Base-by-base conservation (phyloP, 2,797 vertebrate genomes). In the Enteromius trimaculatus region DNA sequence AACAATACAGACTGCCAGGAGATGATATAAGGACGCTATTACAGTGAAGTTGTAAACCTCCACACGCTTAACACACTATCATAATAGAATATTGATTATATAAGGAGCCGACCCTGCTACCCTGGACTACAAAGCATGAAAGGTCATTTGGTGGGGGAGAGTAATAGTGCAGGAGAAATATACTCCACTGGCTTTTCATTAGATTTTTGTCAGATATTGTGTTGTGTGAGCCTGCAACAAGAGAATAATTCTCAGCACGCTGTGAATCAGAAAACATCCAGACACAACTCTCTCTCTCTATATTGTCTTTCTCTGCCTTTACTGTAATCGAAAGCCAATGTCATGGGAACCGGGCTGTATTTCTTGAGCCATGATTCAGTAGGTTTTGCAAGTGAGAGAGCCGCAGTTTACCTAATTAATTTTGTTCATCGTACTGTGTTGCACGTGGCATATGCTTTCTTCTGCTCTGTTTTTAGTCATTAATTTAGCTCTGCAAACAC, bases 81-180 rank as follows among this genome's bases (percentile, higher is more conserved):
- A 65, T 97, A 98, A 98, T 97, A 96, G 94, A 96, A 96, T 99
- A 98, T 97, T 97, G 97, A 99, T 98, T 97, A 95, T 95, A 94
- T 94, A 94, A 94, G 95, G 95, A 95, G 93, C 92, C 94, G 93
- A 91, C 92, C 93, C 87, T 87, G 93, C 94, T 95, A 92, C 91
- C 93, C 94, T 93, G 95, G 95, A 96, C 94, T 91, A 89, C 94
- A 92, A 93, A 96, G 93, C 94, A 96, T 93, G 92, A 95, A 96
- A 97, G 95, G 96, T 97, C 95, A 96, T 92, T 94, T 89, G 94
- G 92, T 91, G 92, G 95, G 94, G 85, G 78, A 85, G 87, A 86
- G 66, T 77, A 85, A 86, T 83, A 88, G 82, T 88, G 88, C 87
- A 66, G 71, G 53, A 65, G 82, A 80, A 84, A 79, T 47, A 83